Percentiles rank a stretch among this genome's conserved stretches.
Evolutionary conservation across 2,888 invertebrate species (phyloP).

Genomic region (Caenorhabditis doughertyi): DNA sequence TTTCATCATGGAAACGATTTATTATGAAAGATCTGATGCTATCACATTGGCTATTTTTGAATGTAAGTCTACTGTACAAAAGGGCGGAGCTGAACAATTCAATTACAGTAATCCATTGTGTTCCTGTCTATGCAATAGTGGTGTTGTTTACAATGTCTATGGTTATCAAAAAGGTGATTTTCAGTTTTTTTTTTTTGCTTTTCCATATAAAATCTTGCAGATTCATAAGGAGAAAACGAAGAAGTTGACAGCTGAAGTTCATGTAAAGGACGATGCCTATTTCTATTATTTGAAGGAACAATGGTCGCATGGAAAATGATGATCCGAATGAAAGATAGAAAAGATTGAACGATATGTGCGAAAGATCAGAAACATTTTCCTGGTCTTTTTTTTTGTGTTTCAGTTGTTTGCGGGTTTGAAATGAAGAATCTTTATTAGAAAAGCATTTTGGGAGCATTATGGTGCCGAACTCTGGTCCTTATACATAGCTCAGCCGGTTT

Average conservation of each 20-base stretch:
- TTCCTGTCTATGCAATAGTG: conserved; percentile 7
- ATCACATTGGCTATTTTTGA: background rate
- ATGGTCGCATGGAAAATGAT: conserved; percentile 6
- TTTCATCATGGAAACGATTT: background rate
- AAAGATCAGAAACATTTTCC: too few relatives aligned
- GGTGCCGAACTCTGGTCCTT: too few relatives aligned
- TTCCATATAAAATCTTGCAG: background rate
- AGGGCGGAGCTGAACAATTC: background rate
- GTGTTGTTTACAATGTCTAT: background rate
- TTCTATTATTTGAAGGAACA: conserved; percentile 12
- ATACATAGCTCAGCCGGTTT: too few relatives aligned
- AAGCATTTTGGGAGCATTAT: too few relatives aligned
- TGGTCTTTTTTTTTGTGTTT: too few relatives aligned
- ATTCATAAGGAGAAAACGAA: background rate
- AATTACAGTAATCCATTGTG: conserved; percentile 8
- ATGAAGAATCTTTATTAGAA: too few relatives aligned
- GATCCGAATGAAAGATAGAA: too few relatives aligned
- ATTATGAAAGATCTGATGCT: background rate
- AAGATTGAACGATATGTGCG: too few relatives aligned
- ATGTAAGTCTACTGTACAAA: background rate
- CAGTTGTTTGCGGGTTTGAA: too few relatives aligned
- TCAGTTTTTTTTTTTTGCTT: too few relatives aligned
- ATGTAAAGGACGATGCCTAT: conserved; percentile 11
- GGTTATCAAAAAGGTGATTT: background rate
- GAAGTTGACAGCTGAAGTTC: background rate